A percentile compares a stretch with the other conserved stretches of the same genome.
Conservation (phyloP, 2,888 invertebrate genomes). For the Anthophora plumipes region DNA sequence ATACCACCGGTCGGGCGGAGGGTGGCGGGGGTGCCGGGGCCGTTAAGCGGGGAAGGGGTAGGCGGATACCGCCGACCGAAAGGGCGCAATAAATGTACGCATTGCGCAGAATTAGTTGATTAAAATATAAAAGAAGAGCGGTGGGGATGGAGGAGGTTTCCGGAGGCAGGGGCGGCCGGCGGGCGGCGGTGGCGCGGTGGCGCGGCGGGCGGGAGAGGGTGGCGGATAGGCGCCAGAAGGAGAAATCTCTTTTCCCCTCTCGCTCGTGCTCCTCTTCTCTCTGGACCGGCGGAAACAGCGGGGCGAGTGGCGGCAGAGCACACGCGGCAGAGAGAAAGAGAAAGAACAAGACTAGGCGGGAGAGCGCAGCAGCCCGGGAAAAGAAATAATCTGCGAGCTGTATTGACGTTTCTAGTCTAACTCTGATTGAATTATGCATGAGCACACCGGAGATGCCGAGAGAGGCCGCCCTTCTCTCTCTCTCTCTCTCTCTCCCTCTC, state of each 20-base stretch:
- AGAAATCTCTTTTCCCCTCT: slow-evolving; percentile 73
- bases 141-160: slow-evolving; percentile 70
- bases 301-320: slow-evolving; percentile 56
- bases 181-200: no score
- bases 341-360: slow-evolving; percentile 72
- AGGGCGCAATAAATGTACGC: slow-evolving; percentile 83
- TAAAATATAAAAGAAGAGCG: slow-evolving; percentile 84
- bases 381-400: slow-evolving; percentile 85
- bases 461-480: slow-evolving; percentile 67
- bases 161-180: slow-evolving; percentile 56
- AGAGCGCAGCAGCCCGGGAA: slow-evolving; percentile 82
- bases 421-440: slow-evolving; percentile 85
- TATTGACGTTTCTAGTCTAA: slow-evolving; percentile 85
- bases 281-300: slow-evolving; percentile 28
- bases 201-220: slow-evolving; percentile 53
- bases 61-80: slow-evolving; percentile 72
- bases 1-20: slow-evolving; percentile 67
- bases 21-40: slow-evolving; percentile 53
- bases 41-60: slow-evolving; percentile 64
- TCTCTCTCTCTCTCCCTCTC: slow-evolving; percentile 15
- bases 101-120: slow-evolving; percentile 84
- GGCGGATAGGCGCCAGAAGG: slow-evolving; percentile 77
- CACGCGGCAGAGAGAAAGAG: slow-evolving; percentile 61
- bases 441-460: slow-evolving; percentile 83
- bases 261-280: slow-evolving; percentile 64